Evolutionary conservation across 2,888 invertebrate species (phyloP), one percentile per base, ranked within the genome.

Genomic region (Apamea anceps): DNA sequence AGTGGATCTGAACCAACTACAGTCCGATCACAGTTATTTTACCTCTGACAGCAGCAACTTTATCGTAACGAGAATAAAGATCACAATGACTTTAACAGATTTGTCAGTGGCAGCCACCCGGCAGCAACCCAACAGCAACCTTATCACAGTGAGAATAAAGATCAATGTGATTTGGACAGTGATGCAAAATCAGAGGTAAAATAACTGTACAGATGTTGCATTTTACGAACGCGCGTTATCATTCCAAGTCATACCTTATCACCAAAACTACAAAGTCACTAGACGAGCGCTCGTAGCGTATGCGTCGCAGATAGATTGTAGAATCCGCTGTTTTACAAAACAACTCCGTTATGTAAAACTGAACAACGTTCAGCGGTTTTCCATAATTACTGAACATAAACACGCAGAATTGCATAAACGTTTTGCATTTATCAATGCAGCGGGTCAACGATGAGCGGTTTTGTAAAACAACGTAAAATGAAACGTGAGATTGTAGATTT

Each of bases 161-260:
- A 60, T n/a, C 57, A 60, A n/a, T 60, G 57, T 60, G n/a, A 60
- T 60, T 60, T 60, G 57, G 54, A 57, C 54, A 57, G 10, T 57
- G 54, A 60, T 1, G 12, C 12, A 60, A 25, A 60, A 60, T 60
- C 57, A 60, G 57, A 60, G 57, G 13, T 60, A 60, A 60, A 60
- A 60, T n/a, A n/a, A 60, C 54, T n/a, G n/a, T 60, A 25, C n/a
- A n/a, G 48, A 25, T 28, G n/a, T 32, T 66, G 57, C 37, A 51
- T 77, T 67, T 78, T 28, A 62, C 25, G 28, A 79, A 68, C 32
- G 28, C 62, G 15, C 4, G 12, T 15, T 6, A 45, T 77, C 21
- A 45, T 54, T 60, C 28, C 28, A 79, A 80, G 48, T n/a, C 72
- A 54, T n/a, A 67, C 37, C 57, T 3, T 78, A 67, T 12, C 18